Evolutionary conservation across 2,888 invertebrate species (phyloP).

Genomic region (Lithophane socia): DNA sequence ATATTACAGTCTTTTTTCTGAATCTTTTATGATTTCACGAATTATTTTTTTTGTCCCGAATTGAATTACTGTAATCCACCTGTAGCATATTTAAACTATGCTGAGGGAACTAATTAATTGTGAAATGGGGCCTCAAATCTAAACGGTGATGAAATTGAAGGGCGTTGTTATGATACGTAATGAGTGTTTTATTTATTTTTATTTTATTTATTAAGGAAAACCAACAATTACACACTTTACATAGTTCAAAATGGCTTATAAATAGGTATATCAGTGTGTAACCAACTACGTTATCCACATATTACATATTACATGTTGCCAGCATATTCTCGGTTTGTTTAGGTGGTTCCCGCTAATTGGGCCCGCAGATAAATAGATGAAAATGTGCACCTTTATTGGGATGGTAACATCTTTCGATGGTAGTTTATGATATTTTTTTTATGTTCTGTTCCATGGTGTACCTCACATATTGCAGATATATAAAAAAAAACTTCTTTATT

Average conservation of each 20-base stretch:
- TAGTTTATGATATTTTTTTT: background rate
- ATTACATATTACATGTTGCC: no score
- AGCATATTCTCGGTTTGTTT: slow-evolving; percentile 51
- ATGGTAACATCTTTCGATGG: background rate
- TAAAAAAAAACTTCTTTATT: no score
- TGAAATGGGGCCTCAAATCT: slow-evolving; percentile 68
- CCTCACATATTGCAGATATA: no score
- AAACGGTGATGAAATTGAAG: slow-evolving; percentile 59
- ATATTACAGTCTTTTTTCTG: background rate
- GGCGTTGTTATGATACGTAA: slow-evolving; percentile 60
- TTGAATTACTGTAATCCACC: slow-evolving; percentile 42
- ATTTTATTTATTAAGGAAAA: no score
- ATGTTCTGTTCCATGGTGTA: background rate
- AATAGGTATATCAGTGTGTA: no score
- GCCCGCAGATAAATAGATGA: slow-evolving; percentile 19
- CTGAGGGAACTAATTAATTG: slow-evolving; percentile 74
- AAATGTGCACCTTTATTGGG: slow-evolving; percentile 16
- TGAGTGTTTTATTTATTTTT: no score
- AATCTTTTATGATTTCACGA: background rate
- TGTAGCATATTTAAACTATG: slow-evolving; percentile 58
- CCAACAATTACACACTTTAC: no score
- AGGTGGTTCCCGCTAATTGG: slow-evolving; percentile 47
- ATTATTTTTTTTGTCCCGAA: background rate
- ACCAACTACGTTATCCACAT: no score
- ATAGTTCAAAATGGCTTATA: no score